These are phyloP conservation scores for Neria commutata DNA, from an alignment of 2,888 invertebrate species.

Conservation along the genomic window DNA sequence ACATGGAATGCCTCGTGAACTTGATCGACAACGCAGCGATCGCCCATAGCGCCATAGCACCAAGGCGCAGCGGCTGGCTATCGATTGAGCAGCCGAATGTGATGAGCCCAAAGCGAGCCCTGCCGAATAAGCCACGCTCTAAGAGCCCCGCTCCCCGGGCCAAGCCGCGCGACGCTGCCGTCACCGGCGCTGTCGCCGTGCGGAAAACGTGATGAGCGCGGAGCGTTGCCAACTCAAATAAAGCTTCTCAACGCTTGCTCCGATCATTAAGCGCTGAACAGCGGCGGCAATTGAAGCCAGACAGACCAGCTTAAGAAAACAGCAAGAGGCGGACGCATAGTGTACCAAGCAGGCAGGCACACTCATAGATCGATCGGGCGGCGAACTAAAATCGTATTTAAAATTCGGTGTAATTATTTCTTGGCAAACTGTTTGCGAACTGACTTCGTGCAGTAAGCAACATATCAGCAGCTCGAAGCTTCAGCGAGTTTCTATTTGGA, in stretches of 20 bases:
- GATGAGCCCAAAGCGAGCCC: no score
- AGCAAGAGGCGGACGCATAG: background rate
- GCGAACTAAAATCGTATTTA: slow-evolving; percentile 41
- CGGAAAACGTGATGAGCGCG: background rate
- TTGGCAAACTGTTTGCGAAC: slow-evolving; percentile 53
- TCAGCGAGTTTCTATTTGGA: no score
- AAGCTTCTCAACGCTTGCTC: slow-evolving; percentile 14
- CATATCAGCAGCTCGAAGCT: slow-evolving; percentile 36
- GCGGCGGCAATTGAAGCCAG: background rate
- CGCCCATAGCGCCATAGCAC: no score
- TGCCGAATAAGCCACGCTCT: slow-evolving; percentile 23
- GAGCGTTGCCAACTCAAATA: background rate
- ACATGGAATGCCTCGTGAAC: no score
- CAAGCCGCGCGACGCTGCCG: slow-evolving; percentile 8
- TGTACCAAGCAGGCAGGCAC: background rate
- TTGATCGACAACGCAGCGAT: slow-evolving; percentile 31
- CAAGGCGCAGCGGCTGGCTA: no score
- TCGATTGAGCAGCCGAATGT: no score
- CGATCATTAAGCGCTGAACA: slow-evolving; percentile 16
- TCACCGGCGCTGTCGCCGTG: background rate
- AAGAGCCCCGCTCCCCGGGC: slow-evolving; percentile 25
- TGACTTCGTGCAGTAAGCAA: slow-evolving; percentile 46
- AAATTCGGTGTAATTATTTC: slow-evolving; percentile 53
- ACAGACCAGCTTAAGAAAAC: background rate
- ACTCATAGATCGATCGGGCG: background rate